A percentile compares a stretch with the other conserved stretches of the same genome.
Conservation (phyloP, 2,113 vertebrate species). For the Dascyllus trimaculatus region DNA sequence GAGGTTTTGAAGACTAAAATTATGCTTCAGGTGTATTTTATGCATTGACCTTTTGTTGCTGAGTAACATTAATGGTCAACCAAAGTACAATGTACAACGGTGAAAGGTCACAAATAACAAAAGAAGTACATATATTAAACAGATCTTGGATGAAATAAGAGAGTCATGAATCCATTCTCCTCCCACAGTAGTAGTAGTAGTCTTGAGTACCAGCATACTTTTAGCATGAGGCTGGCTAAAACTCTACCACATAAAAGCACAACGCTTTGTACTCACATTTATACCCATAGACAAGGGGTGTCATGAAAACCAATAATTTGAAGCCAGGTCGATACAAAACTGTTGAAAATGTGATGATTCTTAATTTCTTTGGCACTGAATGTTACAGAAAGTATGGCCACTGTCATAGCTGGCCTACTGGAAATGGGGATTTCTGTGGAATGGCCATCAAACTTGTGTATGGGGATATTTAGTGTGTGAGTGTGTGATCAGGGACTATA, state of each 20-base stretch:
- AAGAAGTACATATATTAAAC: neutral
- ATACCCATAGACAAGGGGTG: neutral
- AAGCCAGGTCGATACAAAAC: too few relatives aligned
- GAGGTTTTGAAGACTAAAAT: neutral
- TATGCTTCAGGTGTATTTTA: neutral
- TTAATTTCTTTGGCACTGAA: too few relatives aligned
- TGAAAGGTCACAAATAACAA: neutral
- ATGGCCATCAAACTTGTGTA: too few relatives aligned
- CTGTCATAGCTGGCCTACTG: too few relatives aligned
- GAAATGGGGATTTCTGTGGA: too few relatives aligned
- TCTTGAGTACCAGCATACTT: neutral
- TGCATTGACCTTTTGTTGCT: too few relatives aligned
- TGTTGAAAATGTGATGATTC: too few relatives aligned
- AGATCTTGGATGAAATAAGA: neutral
- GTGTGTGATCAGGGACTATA: too few relatives aligned
- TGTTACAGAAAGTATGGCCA: too few relatives aligned
- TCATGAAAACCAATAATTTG: too few relatives aligned
- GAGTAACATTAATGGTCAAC: neutral
- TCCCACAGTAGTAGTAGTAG: neutral
- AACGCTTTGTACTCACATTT: neutral
- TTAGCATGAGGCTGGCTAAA: neutral
- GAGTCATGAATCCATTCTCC: neutral
- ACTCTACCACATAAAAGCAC: neutral
- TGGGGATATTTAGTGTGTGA: too few relatives aligned
- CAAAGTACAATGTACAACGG: neutral